Percentiles rank a stretch among this genome's conserved stretches.
These are phyloP conservation scores for Malacoctenus gilli DNA, from an alignment of 2,797 vertebrate species.

Conservation along the genomic window DNA sequence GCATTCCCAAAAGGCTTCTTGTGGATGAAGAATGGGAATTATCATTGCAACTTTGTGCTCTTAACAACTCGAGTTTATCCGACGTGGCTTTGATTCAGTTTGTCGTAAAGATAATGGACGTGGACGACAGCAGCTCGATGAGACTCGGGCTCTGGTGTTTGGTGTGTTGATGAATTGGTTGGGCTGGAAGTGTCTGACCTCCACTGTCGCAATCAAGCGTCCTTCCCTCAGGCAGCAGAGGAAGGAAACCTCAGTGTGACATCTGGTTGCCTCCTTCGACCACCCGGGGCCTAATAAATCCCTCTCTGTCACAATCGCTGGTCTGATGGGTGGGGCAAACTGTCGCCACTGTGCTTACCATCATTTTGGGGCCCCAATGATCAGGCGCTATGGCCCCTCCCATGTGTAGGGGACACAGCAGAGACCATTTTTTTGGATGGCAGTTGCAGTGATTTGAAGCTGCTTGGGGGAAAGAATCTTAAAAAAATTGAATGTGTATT, in stretches of 20 bases:
- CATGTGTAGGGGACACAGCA: conserved; percentile 12
- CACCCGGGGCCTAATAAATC: conserved; percentile 78
- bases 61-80: conserved; percentile 17
- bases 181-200: conserved; percentile 68
- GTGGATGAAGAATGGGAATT: conserved; percentile 7
- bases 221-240: conserved; percentile 77
- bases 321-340: conserved; percentile 77
- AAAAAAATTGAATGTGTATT: too few relatives aligned
- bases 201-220: conserved; percentile 81
- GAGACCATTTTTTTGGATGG: conserved; percentile 12
- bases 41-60: not conserved
- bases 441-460: conserved; percentile 16
- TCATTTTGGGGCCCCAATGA: conserved; percentile 39
- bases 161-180: conserved; percentile 57
- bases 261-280: conserved; percentile 77
- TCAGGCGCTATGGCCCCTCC: conserved; percentile 35
- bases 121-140: too few relatives aligned
- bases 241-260: conserved; percentile 81
- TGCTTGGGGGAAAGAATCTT: conserved; percentile 13
- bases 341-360: conserved; percentile 64
- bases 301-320: conserved; percentile 83
- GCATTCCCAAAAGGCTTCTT: too few relatives aligned
- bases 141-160: conserved; percentile 35
- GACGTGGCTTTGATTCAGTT: too few relatives aligned
- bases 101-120: too few relatives aligned